Evolutionary conservation across 2,113 vertebrate genomes (phyloP), one percentile per base, ranked within the genome.

Genomic region (Epinephelus cyanopodus): DNA sequence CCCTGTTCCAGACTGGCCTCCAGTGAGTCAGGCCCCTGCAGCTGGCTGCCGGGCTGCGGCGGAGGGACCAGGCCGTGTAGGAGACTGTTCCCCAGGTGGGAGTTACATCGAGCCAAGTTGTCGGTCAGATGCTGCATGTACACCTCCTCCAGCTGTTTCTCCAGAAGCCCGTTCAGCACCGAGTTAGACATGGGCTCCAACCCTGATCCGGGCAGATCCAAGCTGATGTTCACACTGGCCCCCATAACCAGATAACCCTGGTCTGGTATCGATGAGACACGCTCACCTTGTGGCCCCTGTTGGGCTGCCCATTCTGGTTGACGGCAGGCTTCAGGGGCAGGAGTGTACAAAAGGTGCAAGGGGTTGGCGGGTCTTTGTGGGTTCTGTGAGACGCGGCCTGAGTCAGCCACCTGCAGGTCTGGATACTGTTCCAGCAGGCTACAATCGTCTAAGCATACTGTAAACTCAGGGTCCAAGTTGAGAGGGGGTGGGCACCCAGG

Each of bases 51-150:
- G 21, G 94, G 85, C 81, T 95, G 96, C 3, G 94, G 93, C 23
- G 89, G 96, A 60, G 94, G 93, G 33, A 97, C 85, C 62, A 96
- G 87, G n/a, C 93, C 95, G 3, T 93, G 95, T 29, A 93, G 79
- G 61, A 97, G 91, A 70, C 96, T 91, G 78, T 93, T 94, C 21
- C 89, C 97, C 66, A 96, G 85, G 11, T 96, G 95, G 3, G 96
- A 98, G 54, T 88, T 86, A 63, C 95, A 96, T 2, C 94, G 94
- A 64, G 95, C 94, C 85, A 98, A 82, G 82, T 94, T 96, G 72
- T 98, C 97, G 42, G 97, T 97, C 86, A 97, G 94, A 81, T 97
- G 94, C 79, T 97, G 94, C 74, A 97, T 95, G 64, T 98, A 98
- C n/a, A 98, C 92, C 91, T 98, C 96, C 9, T 95, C 92, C 53